Base-by-base conservation (phyloP, 2,113 vertebrate species). In the Mixornis gularis region DNA sequence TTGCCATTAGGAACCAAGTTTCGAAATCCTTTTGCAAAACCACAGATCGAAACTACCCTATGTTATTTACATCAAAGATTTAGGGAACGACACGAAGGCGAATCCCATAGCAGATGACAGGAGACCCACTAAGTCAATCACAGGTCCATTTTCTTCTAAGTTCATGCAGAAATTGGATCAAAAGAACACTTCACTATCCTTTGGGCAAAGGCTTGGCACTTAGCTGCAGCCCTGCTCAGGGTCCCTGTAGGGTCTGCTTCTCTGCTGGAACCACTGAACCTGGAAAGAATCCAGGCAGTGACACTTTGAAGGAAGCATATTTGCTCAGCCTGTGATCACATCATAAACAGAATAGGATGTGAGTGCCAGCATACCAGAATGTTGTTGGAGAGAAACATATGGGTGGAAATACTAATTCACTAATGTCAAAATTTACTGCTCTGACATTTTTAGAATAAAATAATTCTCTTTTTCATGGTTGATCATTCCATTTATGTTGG, bases 311-410 rank as follows among this genome's bases (percentile, higher is more conserved):
- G 78, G 46, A 87, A 84, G 13, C 30, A 77, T 73, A 89, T 82
- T 96, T 9, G 4, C 59, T 89, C 59, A 91, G 66, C 36, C 68
- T 93, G 70, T 76, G 84, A 92, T 86, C 74, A 69, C 63, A 89
- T 49, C 43, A 51, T 79, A 96, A 95, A 81, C 77, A 95, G 62
- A 92, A 81, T 19, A 78, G 77, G 30, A 46, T 87, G n/a, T 70
- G 70, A 80, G 78, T 90, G 86, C 87, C 89, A 95, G 74, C 59
- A 32, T 18, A 79, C 49, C 89, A 93, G 94, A 95, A 94, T 93
- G 92, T 87, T 93, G 81, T 62, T 86, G 38, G 73, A 93, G 85
- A 84, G 70, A 95, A 95, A 74, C 93, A 93, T 93, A 90, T 94
- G 92, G 93, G 41, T 84, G 10, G 89, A 90, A 93, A 85, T 78